These are phyloP conservation scores for Belonocnema kinseyi DNA, from an alignment of 1,140 invertebrate genomes.

Conservation along the genomic window DNA sequence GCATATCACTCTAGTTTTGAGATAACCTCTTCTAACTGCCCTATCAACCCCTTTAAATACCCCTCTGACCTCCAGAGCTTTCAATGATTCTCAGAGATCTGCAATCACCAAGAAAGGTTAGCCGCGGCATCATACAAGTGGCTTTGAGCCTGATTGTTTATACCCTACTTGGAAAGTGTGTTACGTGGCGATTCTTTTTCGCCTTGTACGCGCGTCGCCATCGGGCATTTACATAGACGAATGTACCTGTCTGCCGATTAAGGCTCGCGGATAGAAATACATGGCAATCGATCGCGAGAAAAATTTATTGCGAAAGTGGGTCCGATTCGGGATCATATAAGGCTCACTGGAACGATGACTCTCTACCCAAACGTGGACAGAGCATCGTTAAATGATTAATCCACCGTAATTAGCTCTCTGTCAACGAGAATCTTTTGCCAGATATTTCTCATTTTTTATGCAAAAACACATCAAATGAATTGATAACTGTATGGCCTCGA, in stretches of 20 bases:
- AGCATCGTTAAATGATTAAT: conserved; percentile 52
- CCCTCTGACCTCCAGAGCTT: conserved; percentile 3
- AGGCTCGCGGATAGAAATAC: conserved; percentile 37
- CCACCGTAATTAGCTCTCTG: conserved; percentile 55
- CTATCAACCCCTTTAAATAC: neutral
- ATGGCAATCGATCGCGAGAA: conserved; percentile 42
- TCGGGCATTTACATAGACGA: conserved; percentile 51
- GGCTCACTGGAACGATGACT: conserved; percentile 50
- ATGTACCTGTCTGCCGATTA: conserved; percentile 49
- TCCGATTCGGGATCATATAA: conserved; percentile 57
- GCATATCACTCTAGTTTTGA: neutral
- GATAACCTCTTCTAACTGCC: neutral
- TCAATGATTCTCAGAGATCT: neutral
- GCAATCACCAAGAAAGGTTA: neutral
- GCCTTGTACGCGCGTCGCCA: conserved; percentile 48
- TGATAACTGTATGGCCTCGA: too few relatives aligned
- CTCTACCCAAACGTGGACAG: conserved; percentile 33
- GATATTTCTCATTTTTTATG: neutral
- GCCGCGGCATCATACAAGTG: conserved; percentile 6
- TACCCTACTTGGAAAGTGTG: conserved; percentile 56
- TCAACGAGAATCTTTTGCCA: conserved; percentile 35
- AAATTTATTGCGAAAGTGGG: conserved; percentile 65
- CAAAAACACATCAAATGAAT: neutral
- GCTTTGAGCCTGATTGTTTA: conserved; percentile 38
- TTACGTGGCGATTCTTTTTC: conserved; percentile 58